A percentile compares a stretch with the other conserved stretches of the same genome.
These are phyloP conservation scores for Gymnogyps californianus DNA, from an alignment of 2,113 vertebrate genomes.

Conservation along the genomic window DNA sequence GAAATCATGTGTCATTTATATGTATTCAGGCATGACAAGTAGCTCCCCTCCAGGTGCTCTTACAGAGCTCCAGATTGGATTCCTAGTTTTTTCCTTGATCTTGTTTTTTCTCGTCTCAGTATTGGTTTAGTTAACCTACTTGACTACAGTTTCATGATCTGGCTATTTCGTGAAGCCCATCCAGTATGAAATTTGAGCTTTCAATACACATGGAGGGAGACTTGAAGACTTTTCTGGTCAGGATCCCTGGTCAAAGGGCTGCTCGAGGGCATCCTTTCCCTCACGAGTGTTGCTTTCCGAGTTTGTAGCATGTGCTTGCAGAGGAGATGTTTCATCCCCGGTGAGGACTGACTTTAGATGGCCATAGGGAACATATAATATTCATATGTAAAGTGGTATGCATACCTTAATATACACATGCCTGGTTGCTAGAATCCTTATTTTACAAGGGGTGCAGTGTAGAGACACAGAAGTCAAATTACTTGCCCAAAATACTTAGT, in stretches of 20 bases:
- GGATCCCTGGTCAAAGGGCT: neutral
- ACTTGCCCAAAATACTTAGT: neutral
- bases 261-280: neutral
- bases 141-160: neutral
- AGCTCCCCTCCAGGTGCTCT: neutral
- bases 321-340: neutral
- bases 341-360: neutral
- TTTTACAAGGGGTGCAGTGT: neutral
- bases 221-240: neutral
- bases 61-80: neutral
- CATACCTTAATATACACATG: neutral
- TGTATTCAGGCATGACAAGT: neutral
- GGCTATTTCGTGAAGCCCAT: neutral
- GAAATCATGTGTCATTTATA: neutral
- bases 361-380: neutral
- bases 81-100: neutral
- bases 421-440: neutral
- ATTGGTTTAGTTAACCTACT: neutral
- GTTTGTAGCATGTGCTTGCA: neutral
- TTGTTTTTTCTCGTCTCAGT: neutral
- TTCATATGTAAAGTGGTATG: neutral
- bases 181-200: neutral
- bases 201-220: neutral
- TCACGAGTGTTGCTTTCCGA: neutral
- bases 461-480: neutral